Base-by-base conservation (phyloP, 2,113 vertebrate species). In the Meriones unguiculatus region DNA sequence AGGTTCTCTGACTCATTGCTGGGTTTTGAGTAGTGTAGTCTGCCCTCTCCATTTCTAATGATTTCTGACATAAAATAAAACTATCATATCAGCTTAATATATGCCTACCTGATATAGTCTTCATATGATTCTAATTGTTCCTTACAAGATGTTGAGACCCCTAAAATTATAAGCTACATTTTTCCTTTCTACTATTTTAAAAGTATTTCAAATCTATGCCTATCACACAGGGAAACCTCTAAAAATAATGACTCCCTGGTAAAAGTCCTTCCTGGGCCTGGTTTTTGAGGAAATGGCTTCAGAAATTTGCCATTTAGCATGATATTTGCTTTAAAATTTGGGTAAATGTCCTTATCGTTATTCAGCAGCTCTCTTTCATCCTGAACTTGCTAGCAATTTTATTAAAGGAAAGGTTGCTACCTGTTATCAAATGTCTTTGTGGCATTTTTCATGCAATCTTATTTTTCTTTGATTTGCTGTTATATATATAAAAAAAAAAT, bases 321-420 rank as follows among this genome's bases (percentile, higher is more conserved):
- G 78, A 82, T 94, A 85, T 87, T 90, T 97, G 89, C 94, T 94
- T 7, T 92, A 95, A 96, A 95, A 64, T 93, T 84, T 94, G 57
- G 54, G 80, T 80, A 96, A 97, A 95, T 94, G 85, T 94, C 95
- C 93, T 89, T 87, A 86, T 92, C 87, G 62, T 64, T 91, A 90
- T 92, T 87, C 87, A 73, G 91, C 75, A 46, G 18, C 62, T 90
- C 87, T 32, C 59, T 87, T 80, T 65, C 18, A 65, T 89, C 76
- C 69, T 76, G 70, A 59, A 67, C 15, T 97, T 95, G 97, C 50
- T 85, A 77, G 85, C 91, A 93, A 93, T 88, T 92, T 95, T 90
- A 88, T 86, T 82, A 91, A 46, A 46, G 52, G 81, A 97, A 96
- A 90, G 73, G 59, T 88, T 93, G 87, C 38, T 91, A 90, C 76